phyloP scores from a whole-genome alignment of 2,797 vertebrate species.

The Garrulus glandarius region DNA sequence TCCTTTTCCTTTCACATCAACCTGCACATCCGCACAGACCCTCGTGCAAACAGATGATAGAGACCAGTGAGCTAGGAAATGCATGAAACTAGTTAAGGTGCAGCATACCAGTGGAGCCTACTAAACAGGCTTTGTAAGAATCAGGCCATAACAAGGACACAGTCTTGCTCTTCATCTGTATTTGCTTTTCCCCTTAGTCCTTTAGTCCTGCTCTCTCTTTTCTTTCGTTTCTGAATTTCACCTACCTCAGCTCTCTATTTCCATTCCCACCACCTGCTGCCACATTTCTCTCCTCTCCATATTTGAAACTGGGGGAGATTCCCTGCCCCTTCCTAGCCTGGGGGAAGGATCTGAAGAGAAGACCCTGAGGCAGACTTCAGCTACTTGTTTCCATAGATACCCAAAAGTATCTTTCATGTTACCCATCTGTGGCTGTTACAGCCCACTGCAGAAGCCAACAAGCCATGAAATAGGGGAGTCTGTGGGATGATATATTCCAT shows the following conservation, averaged over 20 bases:
- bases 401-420: background rate
- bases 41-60: background rate
- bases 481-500: background rate
- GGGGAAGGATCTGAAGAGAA: background rate
- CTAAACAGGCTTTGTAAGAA: background rate
- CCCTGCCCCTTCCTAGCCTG: background rate
- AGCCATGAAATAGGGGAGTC: constrained; percentile 5
- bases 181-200: background rate
- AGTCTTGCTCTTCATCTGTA: background rate
- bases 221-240: background rate
- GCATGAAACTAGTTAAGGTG: background rate
- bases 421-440: constrained; percentile 25
- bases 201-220: background rate
- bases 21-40: background rate
- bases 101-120: background rate
- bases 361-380: background rate
- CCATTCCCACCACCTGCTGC: background rate
- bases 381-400: constrained; percentile 47
- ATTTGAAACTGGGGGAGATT: background rate
- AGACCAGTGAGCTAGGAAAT: background rate
- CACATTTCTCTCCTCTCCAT: fast-evolving
- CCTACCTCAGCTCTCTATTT: background rate
- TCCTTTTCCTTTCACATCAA: background rate
- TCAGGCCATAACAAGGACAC: background rate
- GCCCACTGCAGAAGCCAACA: background rate